These are phyloP conservation scores for Atethmia centrago DNA, from an alignment of 2,888 invertebrate species.

Conservation along the genomic window DNA sequence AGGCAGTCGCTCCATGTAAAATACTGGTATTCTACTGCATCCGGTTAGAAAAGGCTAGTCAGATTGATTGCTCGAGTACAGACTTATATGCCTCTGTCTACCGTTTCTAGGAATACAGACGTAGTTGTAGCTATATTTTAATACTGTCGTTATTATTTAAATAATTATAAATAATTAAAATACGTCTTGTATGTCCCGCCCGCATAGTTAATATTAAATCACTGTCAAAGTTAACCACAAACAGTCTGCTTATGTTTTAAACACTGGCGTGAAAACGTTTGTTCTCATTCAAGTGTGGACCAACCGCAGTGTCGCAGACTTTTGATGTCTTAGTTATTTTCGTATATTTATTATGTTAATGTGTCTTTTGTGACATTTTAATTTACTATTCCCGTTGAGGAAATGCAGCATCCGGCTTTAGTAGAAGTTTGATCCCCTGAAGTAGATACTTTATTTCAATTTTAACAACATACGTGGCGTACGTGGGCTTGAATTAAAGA, in stretches of 20 bases:
- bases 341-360: constrained; percentile 7
- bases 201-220: constrained; percentile 23
- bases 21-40: neutral
- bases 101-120: too few species aligned
- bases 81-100: too few species aligned
- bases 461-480: neutral
- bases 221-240: constrained; percentile 33
- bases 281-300: constrained; percentile 46
- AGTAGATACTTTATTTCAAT: neutral
- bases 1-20: constrained; percentile 1
- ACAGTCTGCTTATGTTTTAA: constrained; percentile 46
- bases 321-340: constrained; percentile 35
- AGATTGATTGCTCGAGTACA: too few species aligned
- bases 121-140: too few species aligned
- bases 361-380: constrained; percentile 9
- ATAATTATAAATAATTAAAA: too few species aligned
- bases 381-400: neutral
- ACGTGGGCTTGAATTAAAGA: neutral
- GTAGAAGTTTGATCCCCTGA: too few species aligned
- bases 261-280: constrained; percentile 37
- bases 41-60: too few species aligned
- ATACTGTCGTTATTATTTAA: neutral
- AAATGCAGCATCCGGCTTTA: neutral
- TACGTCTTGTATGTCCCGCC: constrained; percentile 10
- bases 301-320: constrained; percentile 25